Evolutionary conservation across 2,888 invertebrate species (phyloP).

Genomic region (Isoperla grammatica): DNA sequence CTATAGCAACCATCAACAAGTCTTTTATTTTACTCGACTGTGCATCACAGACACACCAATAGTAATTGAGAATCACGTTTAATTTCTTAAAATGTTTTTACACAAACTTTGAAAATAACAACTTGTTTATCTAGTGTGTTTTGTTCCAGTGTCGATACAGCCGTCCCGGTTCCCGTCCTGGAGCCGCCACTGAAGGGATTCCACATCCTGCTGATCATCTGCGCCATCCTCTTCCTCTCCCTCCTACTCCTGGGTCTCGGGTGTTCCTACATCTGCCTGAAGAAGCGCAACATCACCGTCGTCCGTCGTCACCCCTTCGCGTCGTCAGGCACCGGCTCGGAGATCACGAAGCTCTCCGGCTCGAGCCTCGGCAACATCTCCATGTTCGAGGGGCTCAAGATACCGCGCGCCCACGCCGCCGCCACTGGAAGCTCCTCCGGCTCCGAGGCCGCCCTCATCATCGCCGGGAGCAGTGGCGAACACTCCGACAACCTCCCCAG

Average conservation of each 20-base stretch:
- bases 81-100: too few relatives aligned
- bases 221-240: slow-evolving; percentile 85
- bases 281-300: slow-evolving; percentile 71
- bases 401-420: slow-evolving; percentile 77
- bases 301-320: slow-evolving; percentile 71
- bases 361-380: slow-evolving; percentile 63
- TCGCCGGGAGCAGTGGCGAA: slow-evolving; percentile 63
- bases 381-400: slow-evolving; percentile 77
- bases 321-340: slow-evolving; percentile 59
- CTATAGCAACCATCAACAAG: too few relatives aligned
- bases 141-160: slow-evolving; percentile 32
- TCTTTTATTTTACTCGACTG: too few relatives aligned
- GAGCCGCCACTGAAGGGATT: slow-evolving; percentile 76
- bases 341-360: slow-evolving; percentile 71
- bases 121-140: not conserved
- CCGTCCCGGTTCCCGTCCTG: slow-evolving; percentile 36
- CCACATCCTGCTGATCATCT: slow-evolving; percentile 85
- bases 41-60: too few relatives aligned
- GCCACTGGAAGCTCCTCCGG: slow-evolving; percentile 61
- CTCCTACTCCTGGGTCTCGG: slow-evolving; percentile 80
- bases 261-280: slow-evolving; percentile 84
- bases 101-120: too few relatives aligned
- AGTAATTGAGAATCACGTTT: too few relatives aligned
- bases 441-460: slow-evolving; percentile 45
- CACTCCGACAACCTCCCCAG: slow-evolving; percentile 84